Evolutionary conservation across 2,888 invertebrate species (phyloP), one percentile per base, ranked within the genome.

Genomic region (Onchidella celtica): DNA sequence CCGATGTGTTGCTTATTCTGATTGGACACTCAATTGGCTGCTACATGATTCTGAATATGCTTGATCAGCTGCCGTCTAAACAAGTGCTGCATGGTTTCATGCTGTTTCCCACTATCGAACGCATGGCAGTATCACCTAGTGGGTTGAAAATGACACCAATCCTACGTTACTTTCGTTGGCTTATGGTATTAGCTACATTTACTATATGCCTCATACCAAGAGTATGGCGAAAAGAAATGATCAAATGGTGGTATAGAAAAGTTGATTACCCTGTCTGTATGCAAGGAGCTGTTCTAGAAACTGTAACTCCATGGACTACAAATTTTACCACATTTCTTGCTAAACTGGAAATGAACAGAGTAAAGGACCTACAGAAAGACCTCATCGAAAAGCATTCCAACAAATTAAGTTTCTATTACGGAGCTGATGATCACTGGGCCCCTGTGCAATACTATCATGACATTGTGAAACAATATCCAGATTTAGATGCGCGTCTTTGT

Each of bases 1-100:
- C 94, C 85, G 94, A 95, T 89, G 95, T 96, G 21, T 87, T 85
- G 34, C 85, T 98, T 61, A 96, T 97, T 92, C 93, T 98, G 59
- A 95, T 98, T 87, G 97, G 97, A 1, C 98, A 98, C 94, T 98
- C 98, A 0, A 97, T 98, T 90, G 98, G 98, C 3, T 95, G 96
- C 76, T 97, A 97, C 95, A 95, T 97, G 90, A 95, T 96, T 84
- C 91, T 97, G 80, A 96, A 97, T 90, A 91, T 97, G 72, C 90
- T 97, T 38, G 95, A 96, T 86, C 93, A 88, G 29, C 86, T 93
- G 34, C 85, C 90, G 24, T 83, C 89, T 34, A 57, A n/a, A 36
- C 74, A 83, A 85, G 94, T 95, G 27, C 65, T 85, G 38, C 86
- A 90, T 81, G 96, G 88, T 92, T 94, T 88, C 93, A 93, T 97